Percentiles rank a stretch among this genome's conserved stretches.
phyloP scores from a whole-genome alignment of 1,140 invertebrate genomes.

The Melanaphis sacchari region DNA sequence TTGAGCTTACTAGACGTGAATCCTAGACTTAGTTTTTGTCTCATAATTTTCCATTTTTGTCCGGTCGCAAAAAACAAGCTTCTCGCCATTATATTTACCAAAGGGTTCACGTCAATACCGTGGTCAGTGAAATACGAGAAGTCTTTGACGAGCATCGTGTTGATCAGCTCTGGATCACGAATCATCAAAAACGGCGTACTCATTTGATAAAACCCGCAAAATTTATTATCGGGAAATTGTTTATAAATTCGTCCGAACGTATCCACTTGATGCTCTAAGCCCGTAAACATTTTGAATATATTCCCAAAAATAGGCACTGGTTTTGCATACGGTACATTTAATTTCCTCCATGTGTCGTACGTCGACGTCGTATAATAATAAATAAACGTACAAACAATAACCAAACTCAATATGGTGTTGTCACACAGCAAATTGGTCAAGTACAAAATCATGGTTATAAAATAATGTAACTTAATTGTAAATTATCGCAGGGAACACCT shows the following conservation, averaged over 20 bases:
- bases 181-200: slow-evolving; percentile 62
- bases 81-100: slow-evolving; percentile 65
- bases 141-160: slow-evolving; percentile 62
- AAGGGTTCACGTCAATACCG: slow-evolving; percentile 58
- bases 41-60: slow-evolving; percentile 66
- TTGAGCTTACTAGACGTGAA: slow-evolving; percentile 70
- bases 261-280: slow-evolving; percentile 10
- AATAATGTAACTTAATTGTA: background rate
- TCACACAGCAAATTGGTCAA: background rate
- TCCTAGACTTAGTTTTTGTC: slow-evolving; percentile 67
- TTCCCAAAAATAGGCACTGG: slow-evolving; percentile 63
- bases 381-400: background rate
- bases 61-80: slow-evolving; percentile 67
- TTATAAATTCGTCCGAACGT: slow-evolving; percentile 57
- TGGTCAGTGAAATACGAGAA: slow-evolving; percentile 63
- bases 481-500: background rate
- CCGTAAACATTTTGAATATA: slow-evolving; percentile 8
- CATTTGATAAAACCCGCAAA: slow-evolving; percentile 61
- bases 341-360: slow-evolving; percentile 64
- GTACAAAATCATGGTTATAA: background rate
- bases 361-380: slow-evolving; percentile 37
- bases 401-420: background rate
- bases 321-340: slow-evolving; percentile 63
- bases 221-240: slow-evolving; percentile 44
- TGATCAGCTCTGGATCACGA: slow-evolving; percentile 62